Evolutionary conservation across 2,113 vertebrate genomes (phyloP), one percentile per base, ranked within the genome.

Genomic region (Tetrao urogallus): DNA sequence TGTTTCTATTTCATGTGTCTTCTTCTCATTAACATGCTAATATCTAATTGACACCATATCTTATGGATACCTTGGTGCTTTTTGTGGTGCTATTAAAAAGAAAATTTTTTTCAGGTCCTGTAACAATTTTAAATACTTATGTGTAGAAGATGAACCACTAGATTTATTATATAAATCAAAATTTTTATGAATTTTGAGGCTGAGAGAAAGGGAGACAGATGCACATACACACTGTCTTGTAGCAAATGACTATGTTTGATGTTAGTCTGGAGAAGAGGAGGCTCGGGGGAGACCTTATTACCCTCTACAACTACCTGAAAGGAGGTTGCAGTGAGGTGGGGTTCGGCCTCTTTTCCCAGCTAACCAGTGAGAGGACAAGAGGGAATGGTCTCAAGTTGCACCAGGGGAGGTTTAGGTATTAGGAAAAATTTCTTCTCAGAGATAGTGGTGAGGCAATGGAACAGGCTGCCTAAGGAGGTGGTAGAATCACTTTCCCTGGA

Each of bases 31-130:
- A 64, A 78, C 64, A 52, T 64, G 10, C 34, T 63, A 45, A 30
- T 56, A 84, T 25, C 15, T 3, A 74, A 1, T 0, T 18, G 7
- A 86, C 82, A 6, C 6, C 0, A 4, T 34, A 25, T 24, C 10
- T 77, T 60, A 56, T 74, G 48, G 13, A 74, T 42, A 77, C 13
- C 11, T 47, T 83, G 12, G 15, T 83, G 11, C 4, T 93, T 5
- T 1, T 43, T 27, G 47, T 27, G 38, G 38, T 73, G 32, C 4
- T 69, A 27, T n/a, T 60, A 34, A 13, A 58, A 61, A 74, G 28
- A 34, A 91, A 85, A 10, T 11, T 6, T 60, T 36, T 28, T 40
- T 14, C 27, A 82, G 10, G 10, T 24, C 80, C 63, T 80, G 8
- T 11, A 70, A 11, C 1, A 8, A 38, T 64, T 81, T 83, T 74